Evolutionary conservation across 30 jellyfish, hydroid and myxozoan genomes (phyloP).

Genomic region (Rhopilema esculentum): DNA sequence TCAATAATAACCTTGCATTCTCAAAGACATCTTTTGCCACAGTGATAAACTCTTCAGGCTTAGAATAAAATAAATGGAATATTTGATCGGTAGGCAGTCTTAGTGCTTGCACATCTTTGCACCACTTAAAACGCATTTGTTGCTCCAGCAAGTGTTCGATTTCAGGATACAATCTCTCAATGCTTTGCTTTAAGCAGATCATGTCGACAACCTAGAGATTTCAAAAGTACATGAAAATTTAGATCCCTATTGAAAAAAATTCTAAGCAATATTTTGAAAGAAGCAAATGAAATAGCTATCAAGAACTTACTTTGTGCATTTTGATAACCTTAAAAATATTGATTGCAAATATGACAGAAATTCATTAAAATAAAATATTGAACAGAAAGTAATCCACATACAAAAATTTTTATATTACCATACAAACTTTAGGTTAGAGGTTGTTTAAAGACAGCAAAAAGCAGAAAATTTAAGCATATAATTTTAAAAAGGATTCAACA

Average conservation of each 20-base stretch:
- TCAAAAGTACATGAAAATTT: neutral
- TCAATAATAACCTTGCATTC: slow-evolving; percentile 56
- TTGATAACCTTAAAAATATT: too few relatives aligned
- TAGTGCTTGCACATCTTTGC: slow-evolving; percentile 34
- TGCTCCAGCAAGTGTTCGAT: slow-evolving; percentile 19
- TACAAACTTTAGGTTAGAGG: too few relatives aligned
- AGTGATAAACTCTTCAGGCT: neutral
- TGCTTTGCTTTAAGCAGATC: neutral
- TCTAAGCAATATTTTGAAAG: too few relatives aligned
- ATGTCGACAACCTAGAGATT: neutral
- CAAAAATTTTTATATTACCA: too few relatives aligned
- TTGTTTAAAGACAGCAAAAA: too few relatives aligned
- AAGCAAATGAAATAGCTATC: too few relatives aligned
- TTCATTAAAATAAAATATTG: too few relatives aligned
- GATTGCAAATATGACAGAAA: too few relatives aligned
- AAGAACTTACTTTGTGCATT: too few relatives aligned
- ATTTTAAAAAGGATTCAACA: too few relatives aligned
- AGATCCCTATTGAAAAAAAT: neutral
- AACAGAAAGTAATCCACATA: too few relatives aligned
- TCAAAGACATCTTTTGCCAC: neutral
- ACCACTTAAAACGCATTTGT: slow-evolving; percentile 53
- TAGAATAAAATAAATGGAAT: slow-evolving; percentile 1
- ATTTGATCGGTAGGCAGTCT: slow-evolving; percentile 46
- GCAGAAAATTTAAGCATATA: too few relatives aligned
- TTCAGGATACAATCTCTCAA: slow-evolving; percentile 24